Percentiles rank a stretch among this genome's conserved stretches.
Evolutionary conservation across 2,113 vertebrate species (phyloP).

Genomic region (Clarias gariepinus): DNA sequence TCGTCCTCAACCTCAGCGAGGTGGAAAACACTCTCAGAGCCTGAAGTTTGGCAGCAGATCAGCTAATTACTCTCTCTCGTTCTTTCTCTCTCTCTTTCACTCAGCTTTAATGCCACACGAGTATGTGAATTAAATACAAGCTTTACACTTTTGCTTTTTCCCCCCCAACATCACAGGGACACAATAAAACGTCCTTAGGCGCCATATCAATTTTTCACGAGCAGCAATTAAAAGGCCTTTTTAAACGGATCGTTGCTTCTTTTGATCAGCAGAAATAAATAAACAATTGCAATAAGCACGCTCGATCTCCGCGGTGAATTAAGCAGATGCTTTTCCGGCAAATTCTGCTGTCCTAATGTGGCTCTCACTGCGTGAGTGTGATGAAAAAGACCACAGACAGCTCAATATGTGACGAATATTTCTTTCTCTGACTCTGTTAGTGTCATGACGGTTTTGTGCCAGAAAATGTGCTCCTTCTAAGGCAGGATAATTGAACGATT

Average conservation of each 20-base stretch:
- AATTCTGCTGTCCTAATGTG: slow-evolving; percentile 23
- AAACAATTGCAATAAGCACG: slow-evolving; percentile 46
- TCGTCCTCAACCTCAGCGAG: slow-evolving; percentile 30
- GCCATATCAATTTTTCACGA: slow-evolving; percentile 71
- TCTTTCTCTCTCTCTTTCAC: slow-evolving; percentile 2
- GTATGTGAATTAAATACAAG: slow-evolving; percentile 69
- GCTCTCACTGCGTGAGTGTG: slow-evolving; percentile 28
- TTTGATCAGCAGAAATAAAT: slow-evolving; percentile 66
- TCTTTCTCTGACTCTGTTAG: slow-evolving; percentile 32
- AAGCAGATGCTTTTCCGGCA: slow-evolving; percentile 34
- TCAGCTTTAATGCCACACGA: slow-evolving; percentile 47
- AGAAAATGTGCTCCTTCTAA: neutral
- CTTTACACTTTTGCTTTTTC: slow-evolving; percentile 56
- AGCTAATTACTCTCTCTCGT: slow-evolving; percentile 36
- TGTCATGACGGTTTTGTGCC: slow-evolving; percentile 15
- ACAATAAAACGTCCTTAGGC: slow-evolving; percentile 69
- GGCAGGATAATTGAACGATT: slow-evolving; percentile 16
- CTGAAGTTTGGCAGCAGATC: slow-evolving; percentile 38
- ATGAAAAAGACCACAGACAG: slow-evolving; percentile 19
- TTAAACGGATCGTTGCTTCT: slow-evolving; percentile 56
- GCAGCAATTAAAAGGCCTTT: slow-evolving; percentile 70
- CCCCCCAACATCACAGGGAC: slow-evolving; percentile 59
- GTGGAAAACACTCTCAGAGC: slow-evolving; percentile 36
- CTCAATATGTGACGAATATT: slow-evolving; percentile 37
- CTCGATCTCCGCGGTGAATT: slow-evolving; percentile 50